These are phyloP conservation scores for Notarius quadriscutis DNA, from an alignment of 2,113 vertebrate genomes.

Conservation along the genomic window DNA sequence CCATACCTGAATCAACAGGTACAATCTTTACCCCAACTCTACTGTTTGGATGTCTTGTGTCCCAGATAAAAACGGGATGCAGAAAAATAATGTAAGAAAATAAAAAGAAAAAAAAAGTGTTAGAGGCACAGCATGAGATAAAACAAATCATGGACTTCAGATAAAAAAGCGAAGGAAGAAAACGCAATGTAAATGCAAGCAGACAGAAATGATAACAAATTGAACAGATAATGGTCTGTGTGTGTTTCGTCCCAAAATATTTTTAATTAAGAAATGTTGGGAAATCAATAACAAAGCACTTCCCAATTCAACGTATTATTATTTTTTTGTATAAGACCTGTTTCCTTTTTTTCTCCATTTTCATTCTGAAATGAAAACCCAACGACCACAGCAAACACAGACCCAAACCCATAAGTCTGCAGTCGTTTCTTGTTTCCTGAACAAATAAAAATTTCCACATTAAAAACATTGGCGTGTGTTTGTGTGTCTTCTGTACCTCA, in stretches of 20 bases:
- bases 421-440: neutral
- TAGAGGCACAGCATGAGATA: constrained; percentile 51
- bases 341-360: neutral
- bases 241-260: neutral
- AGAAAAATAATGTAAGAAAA: constrained; percentile 58
- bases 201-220: neutral
- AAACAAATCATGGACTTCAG: neutral
- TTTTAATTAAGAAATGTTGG: neutral
- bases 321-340: neutral
- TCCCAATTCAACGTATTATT: too few relatives aligned
- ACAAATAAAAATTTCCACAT: neutral
- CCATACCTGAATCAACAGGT: constrained; percentile 81
- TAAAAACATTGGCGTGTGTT: neutral
- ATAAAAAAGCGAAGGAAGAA: neutral
- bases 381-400: neutral
- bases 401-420: neutral
- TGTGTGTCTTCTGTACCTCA: constrained; percentile 76
- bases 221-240: neutral
- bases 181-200: neutral
- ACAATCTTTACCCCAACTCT: constrained; percentile 80
- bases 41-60: constrained; percentile 70
- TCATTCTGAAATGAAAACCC: neutral
- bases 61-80: constrained; percentile 52
- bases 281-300: neutral
- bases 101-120: constrained; percentile 43